A percentile compares a stretch with the other conserved stretches of the same genome.
Evolutionary conservation across 2,113 vertebrate genomes (phyloP).

Genomic region (Arizona elegans): DNA sequence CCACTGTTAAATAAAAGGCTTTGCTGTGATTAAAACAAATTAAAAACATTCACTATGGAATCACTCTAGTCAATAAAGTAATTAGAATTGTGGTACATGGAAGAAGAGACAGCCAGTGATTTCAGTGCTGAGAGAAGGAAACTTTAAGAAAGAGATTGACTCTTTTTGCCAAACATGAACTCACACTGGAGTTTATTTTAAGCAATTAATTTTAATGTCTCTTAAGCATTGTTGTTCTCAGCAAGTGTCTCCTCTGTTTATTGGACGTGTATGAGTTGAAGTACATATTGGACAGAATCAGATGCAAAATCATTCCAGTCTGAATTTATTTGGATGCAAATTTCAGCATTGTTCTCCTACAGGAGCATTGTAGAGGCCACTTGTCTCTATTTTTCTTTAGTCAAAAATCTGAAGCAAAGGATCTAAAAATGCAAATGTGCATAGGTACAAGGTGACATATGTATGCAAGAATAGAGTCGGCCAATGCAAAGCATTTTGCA

Average conservation of each 20-base stretch:
- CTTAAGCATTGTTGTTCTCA: constrained; percentile 1
- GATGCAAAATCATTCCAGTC: not conserved
- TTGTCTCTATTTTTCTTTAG: not conserved
- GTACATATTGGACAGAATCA: not conserved
- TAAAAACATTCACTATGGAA: constrained; percentile 37
- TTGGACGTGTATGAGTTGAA: not conserved
- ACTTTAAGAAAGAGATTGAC: constrained; percentile 15
- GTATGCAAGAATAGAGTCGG: not conserved
- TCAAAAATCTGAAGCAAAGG: not conserved
- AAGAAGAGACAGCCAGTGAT: constrained; percentile 31
- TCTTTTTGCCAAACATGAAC: constrained; percentile 14
- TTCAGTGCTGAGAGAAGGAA: not conserved
- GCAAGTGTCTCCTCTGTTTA: not conserved
- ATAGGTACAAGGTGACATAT: not conserved
- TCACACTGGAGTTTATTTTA: not conserved
- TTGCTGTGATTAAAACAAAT: constrained; percentile 60
- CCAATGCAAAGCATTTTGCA: not conserved
- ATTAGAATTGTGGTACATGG: constrained; percentile 50
- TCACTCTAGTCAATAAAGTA: constrained; percentile 58
- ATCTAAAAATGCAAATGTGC: not conserved
- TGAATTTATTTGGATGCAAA: not conserved
- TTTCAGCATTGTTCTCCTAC: not conserved
- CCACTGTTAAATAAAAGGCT: constrained; percentile 42
- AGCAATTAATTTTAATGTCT: not conserved
- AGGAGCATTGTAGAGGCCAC: not conserved